Base-by-base conservation (phyloP, 2,888 invertebrate species). In the Crepidodera aurea region DNA sequence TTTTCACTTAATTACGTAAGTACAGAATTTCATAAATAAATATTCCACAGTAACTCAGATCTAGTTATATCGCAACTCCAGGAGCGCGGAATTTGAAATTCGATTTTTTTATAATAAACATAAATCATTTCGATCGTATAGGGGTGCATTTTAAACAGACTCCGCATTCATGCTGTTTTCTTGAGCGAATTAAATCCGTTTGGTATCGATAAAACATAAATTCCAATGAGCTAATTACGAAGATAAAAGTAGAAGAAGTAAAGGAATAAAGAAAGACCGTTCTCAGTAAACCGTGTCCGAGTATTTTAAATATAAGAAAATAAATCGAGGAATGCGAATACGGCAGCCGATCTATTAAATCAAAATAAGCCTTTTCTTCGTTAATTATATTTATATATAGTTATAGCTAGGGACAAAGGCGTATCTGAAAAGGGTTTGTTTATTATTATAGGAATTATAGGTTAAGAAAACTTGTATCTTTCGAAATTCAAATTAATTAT, bases 151-250 rank as follows among this genome's bases (percentile, higher is more conserved):
- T 19, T 40, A 58, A 51, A 25, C 62, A 6, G 34, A 22, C 19
- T 37, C 55, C 15, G 44, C 48, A 72, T 72, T 71, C 72, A 68
- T 62, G 64, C 68, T 67, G 69, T 22, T 66, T 70, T 69, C 69
- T 67, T 69, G 51, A 62, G 60, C 67, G 65, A 67, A 69, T 70
- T 68, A 70, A 71, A 67, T 68, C 67, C 66, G 65, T 66, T 71
- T 66, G 64, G 66, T 65, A 62, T 65, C 65, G 69, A 71, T 68
- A 62, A 61, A 67, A 66, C 67, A 66, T 69, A 69, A 70, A 72
- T 72, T 71, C 71, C 64, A 64, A 54, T 46, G 54, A 62, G 63
- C 68, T 71, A 72, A 72, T 72, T 72, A 71, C 60, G 63, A 44
- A 65, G 65, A 69, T 66, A 53, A 51, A 54, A 51, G 53, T 29